Base-by-base conservation (phyloP, 2,888 invertebrate species). In the Nemotelus pantherinus region DNA sequence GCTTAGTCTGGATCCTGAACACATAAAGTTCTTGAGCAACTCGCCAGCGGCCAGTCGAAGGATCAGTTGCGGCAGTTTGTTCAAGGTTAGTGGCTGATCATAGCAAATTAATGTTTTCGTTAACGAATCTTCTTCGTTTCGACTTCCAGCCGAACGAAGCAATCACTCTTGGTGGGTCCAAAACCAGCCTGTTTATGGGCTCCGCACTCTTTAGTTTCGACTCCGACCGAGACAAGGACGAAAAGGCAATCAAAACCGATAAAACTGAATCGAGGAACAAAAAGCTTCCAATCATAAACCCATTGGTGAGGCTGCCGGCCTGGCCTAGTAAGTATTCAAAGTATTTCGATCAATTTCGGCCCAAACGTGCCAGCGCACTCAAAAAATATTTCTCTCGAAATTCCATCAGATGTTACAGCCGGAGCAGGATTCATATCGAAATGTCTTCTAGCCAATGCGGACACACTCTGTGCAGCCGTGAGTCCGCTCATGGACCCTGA, bases 381-480 rank as follows among this genome's bases (percentile, higher is more conserved):
- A 53, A 70, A 53, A 39, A 39, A n/a, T n/a, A n/a, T 70, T 45
- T 70, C n/a, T 70, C 53, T 77, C 48, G 50, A 71, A 70, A 77
- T 41, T 71, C 53, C 60, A 71, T 78, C 82, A 90, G 92, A 93
- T 84, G 92, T 93, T 41, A 90, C 92, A 5, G 91, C 92, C 82
- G 92, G 92, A 79, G 91, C 93, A 50, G 96, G 97, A 43, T 94
- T 98, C 83, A 96, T 98, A 83, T 96, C 97, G 83, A 96, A 98
- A 88, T 97, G 97, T 83, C 90, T 98, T 44, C 88, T 98, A 80
- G 97, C 98, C 70, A 98, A 98, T 85, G 98, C 98, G 3, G 98
- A 98, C 85, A 96, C 98, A 1, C 89, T 98, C 3, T 98, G 98
- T 86, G 97, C 98, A 1, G 96, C 97, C 1, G 97, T 96, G n/a